A percentile compares a stretch with the other conserved stretches of the same genome.
phyloP scores from a whole-genome alignment of 2,797 vertebrate species.

The Euthynnus affinis region DNA sequence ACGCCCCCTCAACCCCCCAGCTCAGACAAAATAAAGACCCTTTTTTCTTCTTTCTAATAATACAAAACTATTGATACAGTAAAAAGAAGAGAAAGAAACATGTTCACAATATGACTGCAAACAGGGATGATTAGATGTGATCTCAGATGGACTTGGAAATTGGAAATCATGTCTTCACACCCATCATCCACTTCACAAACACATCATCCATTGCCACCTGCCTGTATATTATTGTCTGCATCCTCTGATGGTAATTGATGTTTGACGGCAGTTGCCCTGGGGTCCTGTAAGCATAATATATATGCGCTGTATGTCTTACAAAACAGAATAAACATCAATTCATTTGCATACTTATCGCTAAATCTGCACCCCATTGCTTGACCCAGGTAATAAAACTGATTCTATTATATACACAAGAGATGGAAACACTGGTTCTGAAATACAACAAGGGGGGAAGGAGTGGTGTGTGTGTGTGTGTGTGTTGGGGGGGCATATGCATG shows the following conservation, averaged over 20 bases:
- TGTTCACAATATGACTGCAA: not conserved
- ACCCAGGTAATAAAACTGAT: conserved; percentile 65
- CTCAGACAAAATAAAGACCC: too few species aligned
- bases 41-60: too few species aligned
- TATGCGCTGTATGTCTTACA: conserved; percentile 27
- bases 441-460: not conserved
- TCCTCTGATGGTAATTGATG: conserved; percentile 54
- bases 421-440: conserved; percentile 21
- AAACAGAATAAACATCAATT: conserved; percentile 56
- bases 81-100: not conserved
- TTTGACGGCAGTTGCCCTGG: conserved; percentile 8
- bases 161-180: conserved; percentile 2
- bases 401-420: conserved; percentile 49
- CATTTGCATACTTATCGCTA: conserved; percentile 67
- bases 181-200: conserved; percentile 22
- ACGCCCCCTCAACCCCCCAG: too few species aligned
- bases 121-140: not conserved
- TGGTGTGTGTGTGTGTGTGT: conserved; percentile 11
- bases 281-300: conserved; percentile 28
- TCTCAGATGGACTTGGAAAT: not conserved
- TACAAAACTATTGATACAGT: not conserved
- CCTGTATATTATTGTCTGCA: conserved; percentile 8
- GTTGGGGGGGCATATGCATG: not conserved
- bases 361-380: conserved; percentile 44
- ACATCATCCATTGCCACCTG: conserved; percentile 36